A percentile compares a stretch with the other conserved stretches of the same genome.
These are phyloP conservation scores for Tanypteryx hageni DNA, from an alignment of 2,888 invertebrate genomes.

Conservation along the genomic window DNA sequence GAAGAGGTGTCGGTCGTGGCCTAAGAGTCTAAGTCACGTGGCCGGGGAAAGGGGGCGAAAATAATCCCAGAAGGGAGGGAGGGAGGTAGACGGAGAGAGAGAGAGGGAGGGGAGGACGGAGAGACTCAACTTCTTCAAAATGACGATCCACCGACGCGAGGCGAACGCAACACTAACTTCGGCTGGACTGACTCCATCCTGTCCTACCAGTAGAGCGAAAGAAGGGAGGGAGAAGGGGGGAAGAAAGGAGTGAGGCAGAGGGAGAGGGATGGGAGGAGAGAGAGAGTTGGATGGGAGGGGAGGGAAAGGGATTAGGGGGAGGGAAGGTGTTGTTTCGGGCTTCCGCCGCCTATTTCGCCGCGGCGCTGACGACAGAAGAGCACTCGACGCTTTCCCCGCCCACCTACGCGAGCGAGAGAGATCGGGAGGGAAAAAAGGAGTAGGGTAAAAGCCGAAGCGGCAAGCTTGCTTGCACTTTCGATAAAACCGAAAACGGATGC, in stretches of 20 bases:
- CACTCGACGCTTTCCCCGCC: neutral
- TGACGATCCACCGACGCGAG: neutral
- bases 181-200: conserved; percentile 36
- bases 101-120: neutral
- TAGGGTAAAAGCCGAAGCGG: neutral
- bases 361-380: conserved; percentile 24
- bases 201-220: neutral
- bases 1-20: neutral
- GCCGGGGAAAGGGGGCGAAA: neutral
- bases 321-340: conserved; percentile 49
- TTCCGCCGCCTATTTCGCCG: conserved; percentile 44
- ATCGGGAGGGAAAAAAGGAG: neutral
- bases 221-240: too few relatives aligned
- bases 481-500: conserved; percentile 12
- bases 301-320: neutral
- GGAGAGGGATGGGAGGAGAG: too few relatives aligned
- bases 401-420: conserved; percentile 19
- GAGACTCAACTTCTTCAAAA: neutral
- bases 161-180: conserved; percentile 35
- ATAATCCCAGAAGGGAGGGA: neutral
- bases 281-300: neutral
- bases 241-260: too few relatives aligned
- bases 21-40: neutral
- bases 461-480: conserved; percentile 21
- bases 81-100: neutral